A percentile compares a stretch with the other conserved stretches of the same genome.
These are phyloP conservation scores for Ornithoptera priamus DNA, from an alignment of 2,888 invertebrate species.

Conservation along the genomic window DNA sequence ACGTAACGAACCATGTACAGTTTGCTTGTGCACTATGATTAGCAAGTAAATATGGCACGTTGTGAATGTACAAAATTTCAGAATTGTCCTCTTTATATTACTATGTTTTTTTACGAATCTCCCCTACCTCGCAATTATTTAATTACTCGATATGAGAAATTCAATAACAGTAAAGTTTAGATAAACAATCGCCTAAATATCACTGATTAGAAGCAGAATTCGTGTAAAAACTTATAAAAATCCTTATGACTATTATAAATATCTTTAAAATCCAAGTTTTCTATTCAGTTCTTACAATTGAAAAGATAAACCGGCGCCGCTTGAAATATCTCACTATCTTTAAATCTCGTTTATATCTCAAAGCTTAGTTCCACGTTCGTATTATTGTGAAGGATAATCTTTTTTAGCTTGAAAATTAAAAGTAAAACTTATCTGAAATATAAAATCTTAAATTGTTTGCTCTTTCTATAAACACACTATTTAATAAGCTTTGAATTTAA, in stretches of 20 bases:
- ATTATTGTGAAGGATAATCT: background rate
- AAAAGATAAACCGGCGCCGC: background rate
- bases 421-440: background rate
- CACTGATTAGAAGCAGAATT: too few species aligned
- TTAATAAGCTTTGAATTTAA: too few species aligned
- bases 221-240: too few species aligned
- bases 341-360: background rate
- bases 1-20: slow-evolving; percentile 20
- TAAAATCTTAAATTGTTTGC: background rate
- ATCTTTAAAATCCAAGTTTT: background rate
- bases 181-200: too few species aligned
- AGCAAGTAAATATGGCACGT: slow-evolving; percentile 6
- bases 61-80: background rate
- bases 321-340: background rate
- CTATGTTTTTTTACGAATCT: background rate
- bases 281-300: background rate
- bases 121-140: background rate
- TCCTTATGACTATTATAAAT: too few species aligned
- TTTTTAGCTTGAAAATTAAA: background rate
- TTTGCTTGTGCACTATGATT: slow-evolving; percentile 18
- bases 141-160: too few species aligned
- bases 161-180: too few species aligned
- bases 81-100: background rate
- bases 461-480: background rate
- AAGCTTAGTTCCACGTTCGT: background rate